A percentile compares a stretch with the other conserved stretches of the same genome.
These are phyloP conservation scores for Capitulum mitella DNA, from an alignment of 2,888 invertebrate species.

Conservation along the genomic window DNA sequence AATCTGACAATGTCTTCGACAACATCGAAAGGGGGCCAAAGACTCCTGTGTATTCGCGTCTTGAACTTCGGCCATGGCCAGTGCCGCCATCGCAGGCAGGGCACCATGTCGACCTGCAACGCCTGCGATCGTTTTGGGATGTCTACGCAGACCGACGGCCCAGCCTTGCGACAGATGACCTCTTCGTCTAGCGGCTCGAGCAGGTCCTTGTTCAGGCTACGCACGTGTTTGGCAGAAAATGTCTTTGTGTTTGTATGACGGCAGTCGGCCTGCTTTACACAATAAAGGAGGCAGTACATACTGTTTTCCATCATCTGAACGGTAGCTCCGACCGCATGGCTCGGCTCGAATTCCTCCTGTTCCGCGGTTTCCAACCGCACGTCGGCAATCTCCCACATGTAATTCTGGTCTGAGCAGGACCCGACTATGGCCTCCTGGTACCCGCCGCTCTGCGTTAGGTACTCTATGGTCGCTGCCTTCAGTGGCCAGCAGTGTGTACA, in stretches of 20 bases:
- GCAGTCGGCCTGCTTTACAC: background rate
- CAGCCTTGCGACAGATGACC: background rate
- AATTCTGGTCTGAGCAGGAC: background rate
- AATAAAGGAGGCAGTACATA: background rate
- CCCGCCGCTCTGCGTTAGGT: background rate
- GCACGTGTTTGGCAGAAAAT: background rate
- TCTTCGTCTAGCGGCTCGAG: background rate
- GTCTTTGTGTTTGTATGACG: background rate
- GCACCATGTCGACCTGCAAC: background rate
- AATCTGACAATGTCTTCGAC: background rate
- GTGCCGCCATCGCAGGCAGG: background rate
- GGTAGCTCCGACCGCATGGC: no score
- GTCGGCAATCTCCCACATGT: background rate
- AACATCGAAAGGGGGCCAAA: background rate
- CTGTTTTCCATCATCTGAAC: background rate
- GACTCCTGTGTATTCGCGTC: background rate
- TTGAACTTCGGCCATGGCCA: background rate
- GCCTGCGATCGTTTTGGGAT: background rate
- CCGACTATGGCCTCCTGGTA: background rate
- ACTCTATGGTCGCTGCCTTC: background rate
- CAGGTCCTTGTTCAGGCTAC: background rate
- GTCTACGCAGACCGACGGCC: background rate
- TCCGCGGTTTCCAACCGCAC: background rate
- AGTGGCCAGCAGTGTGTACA: background rate
- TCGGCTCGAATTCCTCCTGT: background rate